Base-by-base conservation (phyloP, 2,888 invertebrate genomes). In the Pantelozetes paolii region DNA sequence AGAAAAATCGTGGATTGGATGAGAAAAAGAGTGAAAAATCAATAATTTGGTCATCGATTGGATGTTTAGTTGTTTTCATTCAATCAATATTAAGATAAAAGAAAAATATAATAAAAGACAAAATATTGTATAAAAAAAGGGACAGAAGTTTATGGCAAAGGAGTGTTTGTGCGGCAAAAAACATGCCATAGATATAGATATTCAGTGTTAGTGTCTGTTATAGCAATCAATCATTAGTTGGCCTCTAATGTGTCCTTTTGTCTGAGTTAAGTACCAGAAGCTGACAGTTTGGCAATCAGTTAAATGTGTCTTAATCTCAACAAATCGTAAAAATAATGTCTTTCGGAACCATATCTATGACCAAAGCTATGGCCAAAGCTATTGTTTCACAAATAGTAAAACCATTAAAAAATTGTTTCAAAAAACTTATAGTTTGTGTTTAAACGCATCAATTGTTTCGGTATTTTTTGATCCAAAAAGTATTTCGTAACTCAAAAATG, bases 261-360 rank as follows among this genome's bases (percentile, higher is more conserved):
- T 62, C 28, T 62, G 32, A 32, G 20, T 62, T 32, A 36, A 32
- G 62, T 62, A 62, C 32, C 18, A 62, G 6, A 62, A 32, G 32
- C 18, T 32, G 62, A 62, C 62, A 62, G 32, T 62, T 54, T 36
- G 62, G 32, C 62, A 23, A 62, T 62, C 15, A 62, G 6, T 62
- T 62, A 20, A 62, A 62, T 62, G 62, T n/a, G 62, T 62, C 32
- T 62, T 62, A 62, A 62, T 32, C 62, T 62, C 62, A 54, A 62
- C 62, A 62, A 62, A 62, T 30, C 32, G 11, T 36, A 30, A 62
- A 62, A 32, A 18, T 32, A 62, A 62, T 62, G 62, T 32, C 32
- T 62, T 62, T 62, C 32, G 62, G 30, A 62, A 18, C 18, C 18
- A 32, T n/a, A 62, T 26, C 11, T n/a, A n/a, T n/a, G n/a, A n/a